Evolutionary conservation across 2,797 vertebrate genomes (phyloP), one percentile per base, ranked within the genome.

Genomic region (Cephalopachus bancanus): DNA sequence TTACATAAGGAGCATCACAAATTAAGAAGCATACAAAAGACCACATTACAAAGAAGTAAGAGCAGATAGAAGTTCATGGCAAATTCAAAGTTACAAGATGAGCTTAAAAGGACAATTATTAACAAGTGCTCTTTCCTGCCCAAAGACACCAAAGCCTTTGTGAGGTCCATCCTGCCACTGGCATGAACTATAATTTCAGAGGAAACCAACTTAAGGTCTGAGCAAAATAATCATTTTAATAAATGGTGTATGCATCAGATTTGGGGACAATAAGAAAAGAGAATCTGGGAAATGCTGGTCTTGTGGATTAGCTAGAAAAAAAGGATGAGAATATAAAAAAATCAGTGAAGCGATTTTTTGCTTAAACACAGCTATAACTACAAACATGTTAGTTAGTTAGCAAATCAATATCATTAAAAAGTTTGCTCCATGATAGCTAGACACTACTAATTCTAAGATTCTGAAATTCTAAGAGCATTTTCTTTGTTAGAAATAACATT

Each of bases 1-100:
- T 96, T 69, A 92, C 33, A 76, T 94, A 96, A 94, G 79, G 37
- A 96, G 28, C n/a, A 94, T 37, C 28, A 30, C 74, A 92, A 92
- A 96, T 92, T 85, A 96, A 64, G 49, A 88, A 57, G 67, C 57
- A 85, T 12, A 83, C 33, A 93, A 93, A 93, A 87, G 67, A 71
- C 22, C 65, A 16, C 49, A 57, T 79, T 76, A 83, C 37, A 92
- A 95, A 78, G 62, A 59, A 74, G 8, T 60, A 60, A 96, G 30
- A 78, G 65, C 83, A 81, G 62, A 62, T 17, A 83, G 14, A 96
- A 44, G 62, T 62, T 84, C 62, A 3, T 10, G 83, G 28, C 30
- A 87, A 93, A 91, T 72, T 91, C 44, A 69, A 81, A 95, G 79
- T 44, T 88, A 17, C 22, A 53, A 83, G 51, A 79, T 79, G 81